Base-by-base conservation (phyloP, 92 coral and sea anemone genomes). In the Diadumene lineata region DNA sequence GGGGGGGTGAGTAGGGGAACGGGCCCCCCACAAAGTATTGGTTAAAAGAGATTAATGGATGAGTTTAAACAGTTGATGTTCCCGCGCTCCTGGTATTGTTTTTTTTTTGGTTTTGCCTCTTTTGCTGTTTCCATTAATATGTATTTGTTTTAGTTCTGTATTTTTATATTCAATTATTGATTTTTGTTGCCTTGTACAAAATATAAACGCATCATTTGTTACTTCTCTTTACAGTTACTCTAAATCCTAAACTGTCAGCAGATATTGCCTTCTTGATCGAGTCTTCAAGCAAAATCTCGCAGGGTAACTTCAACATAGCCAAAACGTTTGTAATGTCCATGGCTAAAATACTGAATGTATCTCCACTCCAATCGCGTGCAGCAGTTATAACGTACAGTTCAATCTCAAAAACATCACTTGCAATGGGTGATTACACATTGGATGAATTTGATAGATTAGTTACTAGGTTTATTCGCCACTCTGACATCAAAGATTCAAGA, bases 201-300 rank as follows among this genome's bases (percentile, higher is more conserved):
- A n/a, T n/a, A n/a, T n/a, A n/a, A n/a, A n/a, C n/a, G n/a, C n/a
- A n/a, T n/a, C n/a, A n/a, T n/a, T n/a, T n/a, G 34, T 28, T 31
- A 18, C 18, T 57, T 30, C 6, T 16, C 11, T 71, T 57, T 61
- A 11, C 30, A 75, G 72, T 28, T 26, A 18, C 60, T 53, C 31
- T 30, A 18, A 82, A 74, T 1, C 18, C 64, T 46, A 43, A 64
- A 9, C 70, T 83, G 8, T 31, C 51, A 15, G 66, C 76, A 26
- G 88, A 84, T 34, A 27, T 84, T 55, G 72, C 78, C 15, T 89
- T 92, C 74, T 63, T 92, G 33, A 11, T 92, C 32, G 98, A 92
- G 43, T 43, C 98, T 32, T 86, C 98, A 22, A 74, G 43, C 15
- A 87, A 66, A 34, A 84, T 92, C 61, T 81, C 80, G n/a, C 29